Percentiles rank a stretch among this genome's conserved stretches.
phyloP scores from a whole-genome alignment of 1,140 invertebrate genomes.

The Ephestia elutella region DNA sequence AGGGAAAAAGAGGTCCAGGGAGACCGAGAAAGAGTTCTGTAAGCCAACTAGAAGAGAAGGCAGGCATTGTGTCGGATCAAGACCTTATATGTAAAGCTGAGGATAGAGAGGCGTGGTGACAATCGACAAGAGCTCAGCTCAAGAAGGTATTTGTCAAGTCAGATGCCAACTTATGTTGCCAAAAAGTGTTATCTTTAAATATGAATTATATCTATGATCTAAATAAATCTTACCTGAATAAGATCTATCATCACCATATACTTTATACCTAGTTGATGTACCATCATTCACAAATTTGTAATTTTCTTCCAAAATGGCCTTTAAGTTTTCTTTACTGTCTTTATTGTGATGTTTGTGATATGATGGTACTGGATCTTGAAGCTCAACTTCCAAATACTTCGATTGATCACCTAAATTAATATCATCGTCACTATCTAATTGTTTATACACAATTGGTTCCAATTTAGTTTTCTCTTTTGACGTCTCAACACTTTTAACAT shows the following conservation, averaged over 20 bases:
- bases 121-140: too few species aligned
- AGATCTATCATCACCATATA: conserved; percentile 29
- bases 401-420: background rate
- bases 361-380: background rate
- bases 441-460: background rate
- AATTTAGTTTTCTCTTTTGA: background rate
- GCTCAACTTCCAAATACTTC: background rate
- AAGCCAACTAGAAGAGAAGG: too few species aligned
- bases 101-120: too few species aligned
- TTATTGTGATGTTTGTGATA: background rate
- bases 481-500: too few species aligned
- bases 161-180: too few species aligned
- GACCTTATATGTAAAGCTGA: too few species aligned
- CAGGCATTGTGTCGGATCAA: too few species aligned
- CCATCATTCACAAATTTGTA: conserved; percentile 55
- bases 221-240: conserved; percentile 24
- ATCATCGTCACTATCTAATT: background rate
- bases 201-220: too few species aligned
- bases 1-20: too few species aligned
- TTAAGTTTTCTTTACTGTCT: conserved; percentile 37
- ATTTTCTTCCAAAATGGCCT: conserved; percentile 44
- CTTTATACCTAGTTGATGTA: conserved; percentile 40
- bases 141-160: too few species aligned
- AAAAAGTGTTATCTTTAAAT: too few species aligned
- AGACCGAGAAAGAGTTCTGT: too few species aligned